Conservation (phyloP, 2,888 invertebrate genomes). For the Noctua comes region DNA sequence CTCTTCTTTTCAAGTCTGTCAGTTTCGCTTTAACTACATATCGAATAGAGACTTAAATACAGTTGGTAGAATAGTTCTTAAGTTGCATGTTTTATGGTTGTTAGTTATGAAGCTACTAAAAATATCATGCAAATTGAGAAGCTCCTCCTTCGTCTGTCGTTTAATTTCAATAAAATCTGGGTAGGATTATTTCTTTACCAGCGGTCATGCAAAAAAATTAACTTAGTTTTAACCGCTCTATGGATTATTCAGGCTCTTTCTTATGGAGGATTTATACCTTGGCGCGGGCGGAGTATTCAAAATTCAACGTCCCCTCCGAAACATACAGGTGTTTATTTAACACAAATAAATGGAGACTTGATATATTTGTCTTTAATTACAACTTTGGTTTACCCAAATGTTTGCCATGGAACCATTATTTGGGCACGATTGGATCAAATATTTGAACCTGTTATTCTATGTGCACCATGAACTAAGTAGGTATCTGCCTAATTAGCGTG, state of each 20-base stretch:
- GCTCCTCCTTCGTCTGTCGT: too few relatives aligned
- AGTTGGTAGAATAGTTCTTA: too few relatives aligned
- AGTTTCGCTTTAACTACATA: too few relatives aligned
- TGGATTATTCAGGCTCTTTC: not conserved
- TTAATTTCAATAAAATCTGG: not conserved
- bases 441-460: constrained; percentile 34
- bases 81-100: too few relatives aligned
- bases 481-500: not conserved
- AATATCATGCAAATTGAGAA: too few relatives aligned
- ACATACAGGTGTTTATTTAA: constrained; percentile 32
- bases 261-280: not conserved
- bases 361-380: constrained; percentile 61
- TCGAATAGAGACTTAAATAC: too few relatives aligned
- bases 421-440: constrained; percentile 41
- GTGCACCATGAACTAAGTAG: not conserved
- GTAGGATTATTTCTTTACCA: not conserved
- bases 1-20: too few relatives aligned
- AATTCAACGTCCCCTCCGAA: constrained; percentile 29
- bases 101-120: too few relatives aligned
- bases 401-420: constrained; percentile 43
- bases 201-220: not conserved
- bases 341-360: constrained; percentile 21
- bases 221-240: not conserved
- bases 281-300: constrained; percentile 1
- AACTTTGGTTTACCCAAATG: constrained; percentile 31